phyloP scores from a whole-genome alignment of 2,113 vertebrate genomes.

The Manacus vitellinus region DNA sequence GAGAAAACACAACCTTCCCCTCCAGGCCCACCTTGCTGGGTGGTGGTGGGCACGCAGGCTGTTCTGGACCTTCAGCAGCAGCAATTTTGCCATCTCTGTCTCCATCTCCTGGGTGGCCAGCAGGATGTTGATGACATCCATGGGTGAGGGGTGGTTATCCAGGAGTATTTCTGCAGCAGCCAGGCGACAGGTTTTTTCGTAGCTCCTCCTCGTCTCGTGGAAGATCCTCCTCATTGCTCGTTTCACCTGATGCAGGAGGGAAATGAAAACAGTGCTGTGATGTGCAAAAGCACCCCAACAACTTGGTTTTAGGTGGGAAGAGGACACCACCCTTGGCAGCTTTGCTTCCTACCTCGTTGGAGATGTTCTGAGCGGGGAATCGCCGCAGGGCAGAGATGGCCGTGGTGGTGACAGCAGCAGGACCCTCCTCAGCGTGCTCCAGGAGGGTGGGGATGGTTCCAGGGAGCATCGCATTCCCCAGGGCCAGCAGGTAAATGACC shows the following conservation, averaged over 20 bases:
- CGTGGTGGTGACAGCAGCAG: fast-evolving
- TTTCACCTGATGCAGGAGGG: slow-evolving; percentile 45
- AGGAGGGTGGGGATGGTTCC: slow-evolving; percentile 60
- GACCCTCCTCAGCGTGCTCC: slow-evolving; percentile 19
- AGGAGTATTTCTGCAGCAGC: slow-evolving; percentile 65
- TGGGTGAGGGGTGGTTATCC: background rate
- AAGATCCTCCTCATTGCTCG: slow-evolving; percentile 62
- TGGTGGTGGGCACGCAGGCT: slow-evolving; percentile 11
- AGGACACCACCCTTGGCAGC: background rate
- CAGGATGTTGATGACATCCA: slow-evolving; percentile 67
- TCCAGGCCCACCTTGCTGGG: slow-evolving; percentile 33
- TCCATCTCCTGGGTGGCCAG: slow-evolving; percentile 31
- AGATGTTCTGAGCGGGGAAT: background rate
- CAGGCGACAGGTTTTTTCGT: slow-evolving; percentile 36
- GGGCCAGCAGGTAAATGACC: slow-evolving; percentile 48
- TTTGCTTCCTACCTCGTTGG: slow-evolving; percentile 7
- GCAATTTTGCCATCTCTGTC: slow-evolving; percentile 5
- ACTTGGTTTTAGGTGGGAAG: background rate
- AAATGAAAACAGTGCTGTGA: background rate
- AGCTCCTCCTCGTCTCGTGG: slow-evolving; percentile 43
- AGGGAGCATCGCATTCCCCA: slow-evolving; percentile 48
- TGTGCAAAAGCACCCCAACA: no score
- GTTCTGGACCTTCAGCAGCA: slow-evolving; percentile 62
- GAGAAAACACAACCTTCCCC: fast-evolving
- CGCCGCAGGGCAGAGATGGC: slow-evolving; percentile 52